Evolutionary conservation across 2,797 vertebrate genomes (phyloP), one percentile per base, ranked within the genome.

Genomic region (Valencia hispanica): DNA sequence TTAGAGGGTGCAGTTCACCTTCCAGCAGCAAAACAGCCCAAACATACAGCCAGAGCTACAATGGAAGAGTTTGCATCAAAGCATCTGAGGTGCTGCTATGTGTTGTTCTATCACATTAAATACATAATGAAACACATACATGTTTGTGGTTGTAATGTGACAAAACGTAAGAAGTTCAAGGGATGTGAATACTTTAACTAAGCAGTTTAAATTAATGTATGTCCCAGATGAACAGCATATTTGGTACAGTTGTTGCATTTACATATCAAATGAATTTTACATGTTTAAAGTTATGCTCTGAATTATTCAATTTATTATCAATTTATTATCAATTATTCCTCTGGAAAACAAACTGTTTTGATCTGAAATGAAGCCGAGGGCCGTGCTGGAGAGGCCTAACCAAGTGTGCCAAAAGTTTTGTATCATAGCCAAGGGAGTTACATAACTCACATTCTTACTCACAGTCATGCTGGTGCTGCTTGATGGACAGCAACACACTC

Each of bases 401-500:
- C 55, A 63, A 81, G 79, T 61, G 47, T 66, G 53, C 70, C 65
- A 73, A 78, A 74, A 47, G 73, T 69, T 68, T 47, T 81, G 79
- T 75, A 76, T 39, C 18, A 0, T 0, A 48, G 71, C 85, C 43
- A 86, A 63, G 5, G 14, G 61, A 65, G 75, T 90, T 91, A 79
- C 43, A 74, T 83, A 91, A 91, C 78, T 48, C 75, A 32, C 76
- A 78, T 11, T 86, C 74, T 76, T 75, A 68, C 76, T 70, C 79
- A 70, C 53, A 36, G 83, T 87, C 85, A 86, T 5, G 20, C 79
- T 74, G 84, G 3, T 70, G 80, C 75, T 70, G 22, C 73, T 79
- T 93, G 91, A 92, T 45, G 68, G 90, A 92, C 91, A 87, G 89
- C 80, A 85, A 86, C 89, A 91, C 50, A 27, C 77, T 77, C 68